A percentile compares a stretch with the other conserved stretches of the same genome.
These are phyloP conservation scores for Parazoanthus atlanticus DNA, from an alignment of 92 coral and sea anemone species.

Conservation along the genomic window DNA sequence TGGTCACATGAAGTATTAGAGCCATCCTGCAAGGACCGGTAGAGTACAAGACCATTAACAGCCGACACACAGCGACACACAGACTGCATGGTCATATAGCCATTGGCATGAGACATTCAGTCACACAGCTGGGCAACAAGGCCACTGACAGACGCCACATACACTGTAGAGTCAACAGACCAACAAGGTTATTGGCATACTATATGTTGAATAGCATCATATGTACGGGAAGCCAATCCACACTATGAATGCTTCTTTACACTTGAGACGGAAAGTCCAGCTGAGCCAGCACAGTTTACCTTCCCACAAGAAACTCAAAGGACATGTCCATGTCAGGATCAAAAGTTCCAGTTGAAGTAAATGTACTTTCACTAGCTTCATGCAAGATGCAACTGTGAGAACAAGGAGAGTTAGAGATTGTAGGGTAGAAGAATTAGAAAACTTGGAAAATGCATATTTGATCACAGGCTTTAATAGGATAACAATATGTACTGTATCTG, in stretches of 20 bases:
- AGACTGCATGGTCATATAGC: background rate
- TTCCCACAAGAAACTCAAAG: conserved; percentile 18
- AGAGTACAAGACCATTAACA: too few species aligned
- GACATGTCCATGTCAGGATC: conserved; percentile 14
- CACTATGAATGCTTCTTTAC: background rate
- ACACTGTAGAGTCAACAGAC: too few species aligned
- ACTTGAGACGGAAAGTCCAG: background rate
- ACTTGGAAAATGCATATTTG: background rate
- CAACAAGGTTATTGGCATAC: background rate
- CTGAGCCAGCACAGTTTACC: conserved; percentile 4
- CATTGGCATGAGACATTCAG: background rate
- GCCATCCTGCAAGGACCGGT: too few species aligned
- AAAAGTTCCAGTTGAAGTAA: conserved; percentile 1
- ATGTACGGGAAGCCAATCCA: background rate
- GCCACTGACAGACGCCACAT: background rate
- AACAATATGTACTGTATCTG: background rate
- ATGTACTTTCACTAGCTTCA: background rate
- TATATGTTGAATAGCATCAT: background rate
- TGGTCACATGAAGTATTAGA: too few species aligned
- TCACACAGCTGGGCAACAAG: background rate
- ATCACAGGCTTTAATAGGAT: background rate
- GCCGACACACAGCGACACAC: background rate
- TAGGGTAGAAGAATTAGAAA: background rate
- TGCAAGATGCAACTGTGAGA: background rate
- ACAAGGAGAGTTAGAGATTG: background rate